Percentiles rank a stretch among this genome's conserved stretches.
These are phyloP conservation scores for Tenthredo mesomela DNA, from an alignment of 2,888 invertebrate genomes.

Conservation along the genomic window DNA sequence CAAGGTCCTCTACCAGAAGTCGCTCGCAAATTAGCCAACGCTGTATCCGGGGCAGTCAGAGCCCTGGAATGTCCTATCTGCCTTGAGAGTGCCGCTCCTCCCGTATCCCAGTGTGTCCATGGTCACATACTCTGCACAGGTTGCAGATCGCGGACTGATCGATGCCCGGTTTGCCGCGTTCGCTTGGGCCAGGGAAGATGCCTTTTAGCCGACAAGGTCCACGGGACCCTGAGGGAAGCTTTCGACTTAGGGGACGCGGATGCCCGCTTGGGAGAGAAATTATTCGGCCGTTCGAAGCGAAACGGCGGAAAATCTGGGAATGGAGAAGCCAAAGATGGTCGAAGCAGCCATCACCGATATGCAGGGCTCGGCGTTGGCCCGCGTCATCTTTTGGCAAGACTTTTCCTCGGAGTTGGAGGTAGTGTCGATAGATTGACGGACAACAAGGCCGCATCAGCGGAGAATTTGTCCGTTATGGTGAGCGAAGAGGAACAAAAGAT, in stretches of 20 bases:
- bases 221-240: conserved; percentile 69
- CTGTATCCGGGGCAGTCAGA: conserved; percentile 70
- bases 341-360: conserved; percentile 55
- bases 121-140: conserved; percentile 82
- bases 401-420: conserved; percentile 59
- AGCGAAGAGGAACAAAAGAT: conserved; percentile 4
- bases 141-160: conserved; percentile 80
- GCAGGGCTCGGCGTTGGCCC: conserved; percentile 27
- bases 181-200: conserved; percentile 75
- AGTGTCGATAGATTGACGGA: conserved; percentile 52
- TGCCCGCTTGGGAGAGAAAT: conserved; percentile 56
- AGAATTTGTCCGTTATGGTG: conserved; percentile 67
- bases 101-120: conserved; percentile 83
- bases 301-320: neutral
- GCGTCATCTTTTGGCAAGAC: conserved; percentile 54
- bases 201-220: conserved; percentile 73
- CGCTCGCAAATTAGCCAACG: conserved; percentile 70
- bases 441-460: conserved; percentile 72
- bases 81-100: conserved; percentile 83
- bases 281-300: conserved; percentile 55
- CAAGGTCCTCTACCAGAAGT: conserved; percentile 73
- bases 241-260: conserved; percentile 62
- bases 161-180: conserved; percentile 83
- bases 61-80: conserved; percentile 83
- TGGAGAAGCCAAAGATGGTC: conserved; percentile 51